Conservation (phyloP, 2,113 vertebrate genomes). For the Amphiprion ocellaris region DNA sequence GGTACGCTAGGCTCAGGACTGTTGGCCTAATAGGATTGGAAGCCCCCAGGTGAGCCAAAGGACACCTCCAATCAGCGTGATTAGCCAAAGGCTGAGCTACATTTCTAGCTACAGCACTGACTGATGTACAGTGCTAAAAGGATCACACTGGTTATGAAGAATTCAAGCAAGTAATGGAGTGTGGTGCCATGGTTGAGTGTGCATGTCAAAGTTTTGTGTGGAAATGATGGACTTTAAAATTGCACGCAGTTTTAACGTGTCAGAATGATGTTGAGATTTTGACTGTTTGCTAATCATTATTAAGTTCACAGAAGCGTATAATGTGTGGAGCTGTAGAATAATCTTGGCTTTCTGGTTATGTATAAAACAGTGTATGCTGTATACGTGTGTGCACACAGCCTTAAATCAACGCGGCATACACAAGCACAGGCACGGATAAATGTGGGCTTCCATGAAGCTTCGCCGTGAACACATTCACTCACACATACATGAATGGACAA, state of each 20-base stretch:
- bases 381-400: slow-evolving; percentile 9
- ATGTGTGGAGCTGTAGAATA: slow-evolving; percentile 57
- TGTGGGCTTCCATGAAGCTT: slow-evolving; percentile 20
- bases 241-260: slow-evolving; percentile 57
- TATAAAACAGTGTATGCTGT: slow-evolving; percentile 40
- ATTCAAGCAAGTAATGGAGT: slow-evolving; percentile 52
- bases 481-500: slow-evolving; percentile 25
- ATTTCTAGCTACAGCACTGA: slow-evolving; percentile 63
- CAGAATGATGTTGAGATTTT: slow-evolving; percentile 56
- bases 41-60: slow-evolving; percentile 87
- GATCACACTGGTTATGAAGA: slow-evolving; percentile 68
- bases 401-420: slow-evolving; percentile 19
- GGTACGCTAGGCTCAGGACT: slow-evolving; percentile 82
- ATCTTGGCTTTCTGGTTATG: slow-evolving; percentile 46
- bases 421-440: slow-evolving; percentile 26
- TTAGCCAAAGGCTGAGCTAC: slow-evolving; percentile 78
- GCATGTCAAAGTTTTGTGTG: slow-evolving; percentile 61
- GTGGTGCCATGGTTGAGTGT: slow-evolving; percentile 53
- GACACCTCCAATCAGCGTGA: slow-evolving; percentile 82
- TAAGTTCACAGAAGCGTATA: slow-evolving; percentile 42
- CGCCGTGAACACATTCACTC: slow-evolving; percentile 8
- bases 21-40: slow-evolving; percentile 87
- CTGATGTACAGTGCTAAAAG: slow-evolving; percentile 69
- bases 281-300: slow-evolving; percentile 65
- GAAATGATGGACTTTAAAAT: slow-evolving; percentile 67